A percentile compares a stretch with the other conserved stretches of the same genome.
Conservation (phyloP, 2,797 vertebrate genomes). For the Pseudocheirus occidentalis region DNA sequence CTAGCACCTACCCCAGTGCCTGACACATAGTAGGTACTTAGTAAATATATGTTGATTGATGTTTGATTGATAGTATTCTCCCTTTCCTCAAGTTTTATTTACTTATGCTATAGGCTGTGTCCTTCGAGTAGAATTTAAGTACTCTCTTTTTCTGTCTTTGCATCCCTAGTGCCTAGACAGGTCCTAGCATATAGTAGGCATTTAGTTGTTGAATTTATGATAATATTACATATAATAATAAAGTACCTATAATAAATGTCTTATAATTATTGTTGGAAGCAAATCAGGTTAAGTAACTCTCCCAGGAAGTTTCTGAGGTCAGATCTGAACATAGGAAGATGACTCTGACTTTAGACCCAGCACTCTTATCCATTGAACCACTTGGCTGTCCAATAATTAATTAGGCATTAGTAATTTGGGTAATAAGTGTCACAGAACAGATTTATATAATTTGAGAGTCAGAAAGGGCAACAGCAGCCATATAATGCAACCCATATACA, state of each 20-base stretch:
- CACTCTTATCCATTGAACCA: background rate
- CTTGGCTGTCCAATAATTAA: background rate
- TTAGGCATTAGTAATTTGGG: background rate
- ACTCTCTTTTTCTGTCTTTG: background rate
- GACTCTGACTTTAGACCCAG: background rate
- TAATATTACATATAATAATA: background rate
- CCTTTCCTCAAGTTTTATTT: background rate
- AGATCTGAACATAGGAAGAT: background rate
- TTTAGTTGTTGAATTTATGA: background rate
- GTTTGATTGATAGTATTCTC: background rate
- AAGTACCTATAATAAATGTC: background rate
- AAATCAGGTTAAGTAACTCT: constrained; percentile 7
- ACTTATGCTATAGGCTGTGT: background rate
- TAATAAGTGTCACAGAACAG: background rate
- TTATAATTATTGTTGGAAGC: constrained; percentile 5
- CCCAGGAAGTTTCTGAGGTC: background rate
- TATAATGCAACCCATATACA: background rate
- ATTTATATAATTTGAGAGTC: background rate
- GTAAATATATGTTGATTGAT: background rate
- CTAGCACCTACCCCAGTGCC: background rate
- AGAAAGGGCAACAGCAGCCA: background rate
- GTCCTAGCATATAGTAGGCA: background rate
- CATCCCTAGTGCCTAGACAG: background rate
- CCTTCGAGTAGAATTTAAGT: background rate
- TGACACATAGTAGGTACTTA: background rate